A percentile compares a stretch with the other conserved stretches of the same genome.
These are phyloP conservation scores for Hyla sarda DNA, from an alignment of 2,113 vertebrate species.

Conservation along the genomic window DNA sequence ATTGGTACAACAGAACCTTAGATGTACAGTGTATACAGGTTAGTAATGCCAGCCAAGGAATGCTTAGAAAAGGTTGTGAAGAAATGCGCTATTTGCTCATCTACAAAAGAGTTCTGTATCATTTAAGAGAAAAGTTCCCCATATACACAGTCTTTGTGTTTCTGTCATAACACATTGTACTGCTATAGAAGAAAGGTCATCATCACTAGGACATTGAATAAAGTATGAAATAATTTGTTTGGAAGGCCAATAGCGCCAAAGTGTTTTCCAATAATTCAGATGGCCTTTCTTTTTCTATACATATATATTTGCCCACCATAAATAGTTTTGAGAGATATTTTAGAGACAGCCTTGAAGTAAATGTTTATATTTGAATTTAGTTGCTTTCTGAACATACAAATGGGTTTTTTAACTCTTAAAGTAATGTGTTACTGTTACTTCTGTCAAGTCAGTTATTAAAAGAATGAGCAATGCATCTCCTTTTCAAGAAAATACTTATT, in stretches of 20 bases:
- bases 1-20: too few relatives aligned
- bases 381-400: constrained; percentile 2
- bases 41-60: too few relatives aligned
- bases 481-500: background rate
- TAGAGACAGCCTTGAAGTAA: constrained; percentile 26
- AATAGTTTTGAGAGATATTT: constrained; percentile 24
- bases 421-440: background rate
- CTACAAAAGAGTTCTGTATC: too few relatives aligned
- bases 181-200: background rate
- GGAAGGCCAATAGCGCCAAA: constrained; percentile 9
- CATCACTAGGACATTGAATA: background rate
- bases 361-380: constrained; percentile 10
- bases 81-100: too few relatives aligned
- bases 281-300: background rate
- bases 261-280: background rate
- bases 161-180: background rate
- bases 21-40: too few relatives aligned
- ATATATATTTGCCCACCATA: background rate
- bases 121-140: too few relatives aligned
- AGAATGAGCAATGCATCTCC: background rate
- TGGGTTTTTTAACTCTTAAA: background rate
- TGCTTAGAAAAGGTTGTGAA: too few relatives aligned
- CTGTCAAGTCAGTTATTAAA: background rate
- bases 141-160: background rate
- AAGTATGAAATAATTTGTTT: background rate